Conservation (phyloP, 1,140 invertebrate genomes). For the Trachymyrmex cornetzi region DNA sequence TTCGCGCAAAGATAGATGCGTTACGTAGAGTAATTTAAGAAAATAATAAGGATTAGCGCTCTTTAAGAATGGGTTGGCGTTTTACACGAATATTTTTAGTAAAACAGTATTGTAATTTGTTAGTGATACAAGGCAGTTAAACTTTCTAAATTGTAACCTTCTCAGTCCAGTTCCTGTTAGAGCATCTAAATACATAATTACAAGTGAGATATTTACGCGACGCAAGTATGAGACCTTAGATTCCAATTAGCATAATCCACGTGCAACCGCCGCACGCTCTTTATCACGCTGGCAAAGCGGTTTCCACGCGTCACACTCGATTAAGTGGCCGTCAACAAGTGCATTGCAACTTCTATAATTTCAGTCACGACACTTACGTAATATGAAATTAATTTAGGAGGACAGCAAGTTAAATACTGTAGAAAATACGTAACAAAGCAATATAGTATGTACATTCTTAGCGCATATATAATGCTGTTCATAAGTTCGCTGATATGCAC, state of each 20-base stretch:
- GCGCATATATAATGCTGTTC: background rate
- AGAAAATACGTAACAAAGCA: conserved; percentile 1
- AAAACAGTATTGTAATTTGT: background rate
- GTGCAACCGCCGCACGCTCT: conserved; percentile 36
- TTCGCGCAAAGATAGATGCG: conserved; percentile 42
- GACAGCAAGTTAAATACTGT: background rate
- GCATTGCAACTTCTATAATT: conserved; percentile 20
- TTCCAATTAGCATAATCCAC: conserved; percentile 57
- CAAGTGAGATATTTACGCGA: conserved; percentile 38
- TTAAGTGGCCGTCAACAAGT: conserved; percentile 43
- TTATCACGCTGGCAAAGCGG: conserved; percentile 45
- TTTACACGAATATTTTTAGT: background rate
- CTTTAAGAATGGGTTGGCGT: background rate
- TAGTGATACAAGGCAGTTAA: background rate
- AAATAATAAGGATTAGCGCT: conserved; percentile 34
- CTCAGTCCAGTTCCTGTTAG: background rate
- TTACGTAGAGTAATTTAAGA: conserved; percentile 19
- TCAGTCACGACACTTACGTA: conserved; percentile 18
- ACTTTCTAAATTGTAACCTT: background rate
- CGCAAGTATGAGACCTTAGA: conserved; percentile 42
- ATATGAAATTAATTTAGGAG: conserved; percentile 17
- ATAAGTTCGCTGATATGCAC: background rate
- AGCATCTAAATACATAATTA: conserved; percentile 33
- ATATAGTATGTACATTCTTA: background rate
- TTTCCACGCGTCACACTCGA: conserved; percentile 46